Conservation (phyloP, 2,888 invertebrate species). For the Cacoxenus indagator region DNA sequence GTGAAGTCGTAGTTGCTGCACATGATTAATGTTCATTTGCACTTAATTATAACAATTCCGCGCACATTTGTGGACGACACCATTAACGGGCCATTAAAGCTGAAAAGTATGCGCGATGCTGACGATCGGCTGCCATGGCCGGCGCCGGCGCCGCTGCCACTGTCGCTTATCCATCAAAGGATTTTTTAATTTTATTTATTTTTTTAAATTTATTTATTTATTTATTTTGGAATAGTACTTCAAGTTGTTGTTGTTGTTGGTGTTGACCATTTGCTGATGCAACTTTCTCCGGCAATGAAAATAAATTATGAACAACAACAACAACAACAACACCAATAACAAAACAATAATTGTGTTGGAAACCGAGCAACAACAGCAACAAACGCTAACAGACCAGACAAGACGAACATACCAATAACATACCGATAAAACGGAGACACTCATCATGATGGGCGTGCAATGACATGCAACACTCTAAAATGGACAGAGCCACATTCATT, state of each 20-base stretch:
- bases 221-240: slow-evolving; percentile 13
- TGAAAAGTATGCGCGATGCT: slow-evolving; percentile 23
- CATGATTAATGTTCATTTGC: slow-evolving; percentile 51
- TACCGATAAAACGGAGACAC: too few species aligned
- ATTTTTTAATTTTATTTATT: slow-evolving; percentile 35
- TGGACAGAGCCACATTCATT: slow-evolving; percentile 24
- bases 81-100: slow-evolving; percentile 34
- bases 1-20: slow-evolving; percentile 13
- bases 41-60: slow-evolving; percentile 59
- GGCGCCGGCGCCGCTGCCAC: neutral
- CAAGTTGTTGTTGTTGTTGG: neutral
- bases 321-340: neutral
- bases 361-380: too few species aligned
- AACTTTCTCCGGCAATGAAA: slow-evolving; percentile 49
- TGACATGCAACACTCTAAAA: slow-evolving; percentile 53
- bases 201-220: slow-evolving; percentile 5
- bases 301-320: slow-evolving; percentile 1
- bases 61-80: slow-evolving; percentile 32
- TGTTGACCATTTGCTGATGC: slow-evolving; percentile 3
- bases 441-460: slow-evolving; percentile 61
- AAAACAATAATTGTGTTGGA: slow-evolving; percentile 4
- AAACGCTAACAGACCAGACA: slow-evolving; percentile 11
- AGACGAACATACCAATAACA: neutral
- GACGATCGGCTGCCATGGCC: neutral
- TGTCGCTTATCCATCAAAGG: slow-evolving; percentile 40